Conservation (phyloP, 2,797 vertebrate species). For the Aulostomus chinensis region DNA sequence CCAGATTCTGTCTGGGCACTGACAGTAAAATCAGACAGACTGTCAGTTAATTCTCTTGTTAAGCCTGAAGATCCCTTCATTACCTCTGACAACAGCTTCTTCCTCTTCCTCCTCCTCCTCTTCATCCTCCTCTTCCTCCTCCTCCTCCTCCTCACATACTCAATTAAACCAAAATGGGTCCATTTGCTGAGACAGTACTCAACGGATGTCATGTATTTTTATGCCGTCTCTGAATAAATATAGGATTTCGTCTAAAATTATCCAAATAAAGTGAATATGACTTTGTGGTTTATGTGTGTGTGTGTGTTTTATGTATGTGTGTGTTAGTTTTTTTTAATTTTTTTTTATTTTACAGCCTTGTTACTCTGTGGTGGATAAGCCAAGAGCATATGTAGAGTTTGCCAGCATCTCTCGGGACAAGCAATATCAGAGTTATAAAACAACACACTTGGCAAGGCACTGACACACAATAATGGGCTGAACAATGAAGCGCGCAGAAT, state of each 20-base stretch:
- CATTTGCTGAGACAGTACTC: conserved; percentile 30
- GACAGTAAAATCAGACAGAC: conserved; percentile 46
- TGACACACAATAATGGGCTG: conserved; percentile 6
- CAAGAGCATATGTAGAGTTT: too few relatives aligned
- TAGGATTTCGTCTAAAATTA: conserved; percentile 52
- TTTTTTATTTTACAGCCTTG: too few relatives aligned
- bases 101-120: conserved; percentile 13
- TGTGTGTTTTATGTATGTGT: neutral
- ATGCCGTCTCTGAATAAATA: conserved; percentile 44
- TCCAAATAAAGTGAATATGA: conserved; percentile 69
- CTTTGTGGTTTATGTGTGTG: conserved; percentile 6
- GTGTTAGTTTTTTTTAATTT: neutral
- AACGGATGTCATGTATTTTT: conserved; percentile 35
- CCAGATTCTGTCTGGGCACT: conserved; percentile 31
- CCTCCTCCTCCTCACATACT: conserved; percentile 23
- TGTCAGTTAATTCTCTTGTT: conserved; percentile 61
- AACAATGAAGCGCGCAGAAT: too few relatives aligned
- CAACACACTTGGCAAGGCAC: conserved; percentile 1
- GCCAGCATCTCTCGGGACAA: too few relatives aligned
- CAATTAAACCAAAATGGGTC: conserved; percentile 36
- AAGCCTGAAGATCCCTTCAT: conserved; percentile 43
- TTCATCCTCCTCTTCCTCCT: too few relatives aligned
- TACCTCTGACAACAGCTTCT: conserved; percentile 45
- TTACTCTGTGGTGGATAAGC: neutral
- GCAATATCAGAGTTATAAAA: conserved; percentile 5